These are phyloP conservation scores for Platycheirus albimanus DNA, from an alignment of 2,888 invertebrate genomes.

Conservation along the genomic window DNA sequence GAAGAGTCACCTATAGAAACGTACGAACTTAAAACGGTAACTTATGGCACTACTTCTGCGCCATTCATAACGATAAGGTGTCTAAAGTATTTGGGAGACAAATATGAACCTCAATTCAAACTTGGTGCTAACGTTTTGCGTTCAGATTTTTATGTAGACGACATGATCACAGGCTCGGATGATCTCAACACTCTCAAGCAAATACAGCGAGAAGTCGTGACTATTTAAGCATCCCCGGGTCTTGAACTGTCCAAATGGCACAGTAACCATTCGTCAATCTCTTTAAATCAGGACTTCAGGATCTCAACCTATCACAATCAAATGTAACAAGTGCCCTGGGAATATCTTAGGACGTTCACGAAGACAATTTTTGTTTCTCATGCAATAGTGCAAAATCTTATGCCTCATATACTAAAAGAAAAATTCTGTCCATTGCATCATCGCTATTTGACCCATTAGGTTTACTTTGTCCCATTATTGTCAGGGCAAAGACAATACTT, in stretches of 20 bases:
- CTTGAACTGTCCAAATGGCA: constrained; percentile 4
- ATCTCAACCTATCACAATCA: not conserved
- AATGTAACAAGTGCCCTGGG: not conserved
- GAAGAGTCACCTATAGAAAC: constrained; percentile 39
- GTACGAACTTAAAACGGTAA: constrained; percentile 65
- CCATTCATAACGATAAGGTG: constrained; percentile 56
- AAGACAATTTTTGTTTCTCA: not conserved
- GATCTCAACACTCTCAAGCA: not conserved
- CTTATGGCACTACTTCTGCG: constrained; percentile 58
- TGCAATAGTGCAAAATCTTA: constrained; percentile 5
- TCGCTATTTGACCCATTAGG: constrained; percentile 59
- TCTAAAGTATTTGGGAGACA: constrained; percentile 51
- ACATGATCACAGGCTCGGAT: constrained; percentile 1
- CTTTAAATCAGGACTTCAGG: not conserved
- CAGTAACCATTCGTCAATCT: not conserved
- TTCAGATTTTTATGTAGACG: constrained; percentile 15
- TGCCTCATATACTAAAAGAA: not conserved
- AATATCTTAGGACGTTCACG: constrained; percentile 1
- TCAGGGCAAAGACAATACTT: constrained; percentile 60
- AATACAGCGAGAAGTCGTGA: not conserved
- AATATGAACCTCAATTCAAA: constrained; percentile 60
- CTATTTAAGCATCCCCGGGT: not conserved
- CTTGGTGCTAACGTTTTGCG: not conserved
- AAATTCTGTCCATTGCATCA: constrained; percentile 13
- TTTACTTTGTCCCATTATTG: constrained; percentile 53